Evolutionary conservation across 1,140 invertebrate species (phyloP).

Genomic region (Platyscapa corneri): DNA sequence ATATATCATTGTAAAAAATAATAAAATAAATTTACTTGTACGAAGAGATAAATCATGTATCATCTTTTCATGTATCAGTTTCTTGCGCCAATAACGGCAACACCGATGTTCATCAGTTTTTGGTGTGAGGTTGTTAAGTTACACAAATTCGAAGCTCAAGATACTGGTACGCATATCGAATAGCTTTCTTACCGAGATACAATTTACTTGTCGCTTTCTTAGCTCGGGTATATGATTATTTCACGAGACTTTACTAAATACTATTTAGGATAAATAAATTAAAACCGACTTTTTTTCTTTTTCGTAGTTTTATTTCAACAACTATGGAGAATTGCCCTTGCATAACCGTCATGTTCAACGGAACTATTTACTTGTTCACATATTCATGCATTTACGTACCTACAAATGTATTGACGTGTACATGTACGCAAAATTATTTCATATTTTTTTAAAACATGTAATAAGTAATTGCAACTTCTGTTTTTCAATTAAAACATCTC

Average conservation of each 20-base stretch:
- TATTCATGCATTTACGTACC: neutral
- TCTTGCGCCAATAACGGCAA: neutral
- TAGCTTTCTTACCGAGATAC: neutral
- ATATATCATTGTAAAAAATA: too few relatives aligned
- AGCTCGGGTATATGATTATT: neutral
- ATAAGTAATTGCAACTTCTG: conserved; percentile 16
- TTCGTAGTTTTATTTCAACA: neutral
- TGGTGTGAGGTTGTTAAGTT: neutral
- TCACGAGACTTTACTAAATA: neutral
- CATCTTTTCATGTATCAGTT: neutral
- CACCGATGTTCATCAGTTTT: neutral
- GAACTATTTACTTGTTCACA: neutral
- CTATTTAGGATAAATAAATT: neutral
- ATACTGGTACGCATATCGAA: neutral
- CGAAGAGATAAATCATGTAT: too few relatives aligned
- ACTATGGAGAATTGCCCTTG: too few relatives aligned
- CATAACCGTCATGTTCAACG: neutral
- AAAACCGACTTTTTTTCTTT: neutral
- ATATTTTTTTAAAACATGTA: conserved; percentile 9
- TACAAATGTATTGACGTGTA: neutral
- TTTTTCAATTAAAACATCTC: conserved; percentile 11
- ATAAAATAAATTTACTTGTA: too few relatives aligned
- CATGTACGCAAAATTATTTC: neutral
- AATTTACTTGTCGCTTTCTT: neutral
- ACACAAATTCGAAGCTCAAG: neutral